Percentiles rank a stretch among this genome's conserved stretches.
Evolutionary conservation across 2,113 vertebrate genomes (phyloP).

Genomic region (Oreochromis aureus): DNA sequence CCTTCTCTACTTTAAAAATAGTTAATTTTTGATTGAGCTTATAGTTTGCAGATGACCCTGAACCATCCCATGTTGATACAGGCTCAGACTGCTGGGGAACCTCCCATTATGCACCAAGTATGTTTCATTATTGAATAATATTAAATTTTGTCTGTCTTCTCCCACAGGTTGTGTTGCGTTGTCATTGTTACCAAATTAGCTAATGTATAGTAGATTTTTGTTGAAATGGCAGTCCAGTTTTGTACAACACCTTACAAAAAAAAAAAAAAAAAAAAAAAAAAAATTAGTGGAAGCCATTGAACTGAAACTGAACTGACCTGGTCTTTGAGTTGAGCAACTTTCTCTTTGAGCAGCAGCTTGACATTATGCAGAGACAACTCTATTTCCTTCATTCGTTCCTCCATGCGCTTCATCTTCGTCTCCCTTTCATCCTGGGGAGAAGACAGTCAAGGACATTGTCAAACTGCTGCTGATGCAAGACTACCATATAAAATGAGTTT

Average conservation of each 20-base stretch:
- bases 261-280: not conserved
- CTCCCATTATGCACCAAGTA: not conserved
- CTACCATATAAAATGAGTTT: not conserved
- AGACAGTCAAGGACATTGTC: constrained; percentile 12
- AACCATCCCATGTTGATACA: not conserved
- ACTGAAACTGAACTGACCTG: constrained; percentile 73
- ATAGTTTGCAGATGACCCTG: not conserved
- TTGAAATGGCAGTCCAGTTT: not conserved
- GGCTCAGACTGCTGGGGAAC: not conserved
- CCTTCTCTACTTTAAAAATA: not conserved
- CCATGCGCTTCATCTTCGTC: constrained; percentile 81
- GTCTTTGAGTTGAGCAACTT: constrained; percentile 90
- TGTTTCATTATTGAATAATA: not conserved
- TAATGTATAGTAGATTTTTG: not conserved
- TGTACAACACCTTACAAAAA: not conserved
- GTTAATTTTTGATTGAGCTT: not conserved
- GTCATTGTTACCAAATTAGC: not conserved
- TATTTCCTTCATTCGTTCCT: constrained; percentile 87
- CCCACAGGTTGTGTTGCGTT: not conserved
- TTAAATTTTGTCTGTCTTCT: not conserved
- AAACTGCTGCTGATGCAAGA: not conserved
- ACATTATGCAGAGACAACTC: constrained; percentile 87
- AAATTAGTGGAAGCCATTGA: not conserved
- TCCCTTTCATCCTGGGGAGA: constrained; percentile 77
- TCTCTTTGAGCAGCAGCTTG: constrained; percentile 89